Evolutionary conservation across 1,140 invertebrate genomes (phyloP), one percentile per base, ranked within the genome.

Genomic region (Campoletis sonorensis): DNA sequence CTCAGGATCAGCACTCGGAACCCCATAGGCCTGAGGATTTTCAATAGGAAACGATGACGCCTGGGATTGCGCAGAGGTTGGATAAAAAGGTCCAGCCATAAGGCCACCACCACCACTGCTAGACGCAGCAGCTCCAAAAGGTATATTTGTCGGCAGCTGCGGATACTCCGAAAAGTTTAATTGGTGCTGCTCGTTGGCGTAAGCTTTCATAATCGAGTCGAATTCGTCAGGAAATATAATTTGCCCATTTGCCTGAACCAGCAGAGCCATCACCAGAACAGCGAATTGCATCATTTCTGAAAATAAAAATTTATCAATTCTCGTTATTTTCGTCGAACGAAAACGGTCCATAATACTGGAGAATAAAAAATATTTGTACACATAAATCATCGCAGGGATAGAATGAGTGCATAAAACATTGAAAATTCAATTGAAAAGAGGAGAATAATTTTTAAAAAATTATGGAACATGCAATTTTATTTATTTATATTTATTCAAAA

Each of bases 161-260:
- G 16, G 45, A 26, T 40, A 80, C 3, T 1, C 10, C 21, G 54
- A 33, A 61, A 16, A 16, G 51, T 49, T 64, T 40, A 23, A 18
- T 0, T 40, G 58, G 49, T 45, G 82, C 80, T 79, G 15, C 3
- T 27, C 8, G 40, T 10, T 11, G 37, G 40, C 61, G 51, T 78
- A 7, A 64, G 49, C 23, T 68, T 79, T 49, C 27, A 80, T 73
- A 40, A 86, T 77, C 8, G 8, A 78, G 21, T 85, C 84, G 11
- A 79, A 85, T 58, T 89, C 76, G 68, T 90, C 89, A 0, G 90
- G 90, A 58, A 86, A 90, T 49, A 88, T 40, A 21, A 90, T 21
- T 73, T 91, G 88, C 4, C 70, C 84, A 5, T 75, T 33, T 27
- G 13, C 33, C 23, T 72, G 49, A 8, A 78, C 80, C 79, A 82